Base-by-base conservation (phyloP, 1,140 invertebrate species). In the Sipha flava region DNA sequence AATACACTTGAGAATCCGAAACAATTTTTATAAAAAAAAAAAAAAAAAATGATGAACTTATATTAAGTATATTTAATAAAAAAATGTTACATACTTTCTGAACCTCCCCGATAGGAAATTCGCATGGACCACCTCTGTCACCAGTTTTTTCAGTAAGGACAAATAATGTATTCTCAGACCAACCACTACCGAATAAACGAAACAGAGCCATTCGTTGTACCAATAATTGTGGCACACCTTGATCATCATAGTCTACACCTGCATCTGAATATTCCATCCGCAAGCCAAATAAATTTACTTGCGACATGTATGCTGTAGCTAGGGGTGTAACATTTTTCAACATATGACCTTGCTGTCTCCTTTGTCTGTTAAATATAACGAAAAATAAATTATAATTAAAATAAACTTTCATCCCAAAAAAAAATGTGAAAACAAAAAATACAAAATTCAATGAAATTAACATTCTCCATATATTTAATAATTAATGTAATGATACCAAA, bases 101-200 rank as follows among this genome's bases (percentile, higher is more conserved):
- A 34, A 79, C 2, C 0, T 83, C 79, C 3, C 84, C 84, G 26
- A 84, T 84, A 34, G 85, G 86, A 70, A 85, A 86, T 79, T 88
- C 84, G 80, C 89, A 89, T n/a, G 83, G 62, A 3, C 81, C 82
- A n/a, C 89, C 89, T 72, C 85, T 87, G 5, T 86, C 80, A 37
- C 87, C 87, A 0, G 82, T 80, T 49, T 88, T 85, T 40, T 89
- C 86, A 0, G 93, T 94, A 82, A 95, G 93, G 0, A 90, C 88
- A 54, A 95, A 89, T 16, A 89, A 84, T 0, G 93, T 93, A 68
- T 88, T 84, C 3, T 88, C 83, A 0, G 88, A 90, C 62, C 95
- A 87, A 21, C 90, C 90, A 34, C 84, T 84, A 1, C 93, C 94
- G 84, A 94, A 95, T n/a, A 95, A 81, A 40, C 93, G 89, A 37